Conservation (phyloP, 2,888 invertebrate species). For the Ophion obscuratus region DNA sequence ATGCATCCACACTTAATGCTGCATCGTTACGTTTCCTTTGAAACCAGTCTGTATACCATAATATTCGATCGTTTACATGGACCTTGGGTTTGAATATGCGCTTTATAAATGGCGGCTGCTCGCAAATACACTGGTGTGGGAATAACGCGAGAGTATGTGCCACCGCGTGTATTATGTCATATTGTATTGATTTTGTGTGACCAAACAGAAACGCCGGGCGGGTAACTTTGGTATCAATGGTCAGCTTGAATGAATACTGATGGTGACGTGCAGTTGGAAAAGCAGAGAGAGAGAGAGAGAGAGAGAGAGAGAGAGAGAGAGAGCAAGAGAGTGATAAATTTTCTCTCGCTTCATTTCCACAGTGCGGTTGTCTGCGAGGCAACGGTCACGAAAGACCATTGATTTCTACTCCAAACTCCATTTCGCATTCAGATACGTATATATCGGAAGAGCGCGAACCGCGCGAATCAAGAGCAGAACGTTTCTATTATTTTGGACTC, state of each 20-base stretch:
- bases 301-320: not conserved
- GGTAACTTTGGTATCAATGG: slow-evolving; percentile 48
- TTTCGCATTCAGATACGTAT: slow-evolving; percentile 15
- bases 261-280: slow-evolving; percentile 45
- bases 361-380: slow-evolving; percentile 10
- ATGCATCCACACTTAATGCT: slow-evolving; percentile 7
- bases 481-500: slow-evolving; percentile 16
- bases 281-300: slow-evolving; percentile 13
- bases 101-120: not conserved
- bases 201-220: slow-evolving; percentile 43
- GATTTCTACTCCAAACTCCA: slow-evolving; percentile 51
- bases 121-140: slow-evolving; percentile 13
- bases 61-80: slow-evolving; percentile 16
- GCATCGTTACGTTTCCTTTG: slow-evolving; percentile 16
- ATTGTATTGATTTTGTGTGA: slow-evolving; percentile 43
- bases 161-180: slow-evolving; percentile 13
- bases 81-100: not conserved
- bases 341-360: slow-evolving; percentile 22
- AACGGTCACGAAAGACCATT: slow-evolving; percentile 47
- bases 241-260: slow-evolving; percentile 52
- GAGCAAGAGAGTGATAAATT: slow-evolving; percentile 9
- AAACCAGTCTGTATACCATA: not conserved
- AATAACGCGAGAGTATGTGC: slow-evolving; percentile 4
- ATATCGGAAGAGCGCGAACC: slow-evolving; percentile 27
- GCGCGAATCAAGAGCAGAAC: slow-evolving; percentile 24